phyloP scores from a whole-genome alignment of 35 echinoderm and acorn worm species.

The Patiria miniata region DNA sequence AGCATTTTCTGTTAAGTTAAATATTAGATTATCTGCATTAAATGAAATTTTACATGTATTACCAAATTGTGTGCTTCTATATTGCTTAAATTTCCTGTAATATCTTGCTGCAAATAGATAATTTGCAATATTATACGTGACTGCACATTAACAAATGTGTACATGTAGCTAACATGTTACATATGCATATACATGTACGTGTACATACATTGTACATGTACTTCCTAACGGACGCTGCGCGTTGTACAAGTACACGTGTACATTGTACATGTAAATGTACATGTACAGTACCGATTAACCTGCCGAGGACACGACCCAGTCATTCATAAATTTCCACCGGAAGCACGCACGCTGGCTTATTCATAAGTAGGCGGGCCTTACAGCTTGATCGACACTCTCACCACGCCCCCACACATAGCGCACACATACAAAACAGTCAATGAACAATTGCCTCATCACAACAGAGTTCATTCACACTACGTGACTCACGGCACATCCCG shows the following conservation, averaged over 20 bases:
- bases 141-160: too few species aligned
- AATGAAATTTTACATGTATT: too few species aligned
- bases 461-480: slow-evolving; percentile 31
- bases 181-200: too few species aligned
- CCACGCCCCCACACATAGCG: neutral
- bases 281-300: neutral
- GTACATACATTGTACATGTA: too few species aligned
- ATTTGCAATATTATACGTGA: too few species aligned
- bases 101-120: too few species aligned
- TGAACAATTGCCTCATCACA: slow-evolving; percentile 5
- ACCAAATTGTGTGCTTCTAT: too few species aligned
- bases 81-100: too few species aligned
- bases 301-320: slow-evolving; percentile 19
- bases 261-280: neutral
- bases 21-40: too few species aligned
- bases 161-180: too few species aligned
- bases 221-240: too few species aligned
- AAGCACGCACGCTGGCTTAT: slow-evolving; percentile 9
- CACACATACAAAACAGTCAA: neutral
- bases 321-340: slow-evolving; percentile 28
- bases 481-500: slow-evolving; percentile 22
- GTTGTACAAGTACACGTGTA: neutral
- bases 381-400: neutral
- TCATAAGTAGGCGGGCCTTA: slow-evolving; percentile 1
- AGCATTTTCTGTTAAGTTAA: too few species aligned